Percentiles rank a stretch among this genome's conserved stretches.
Evolutionary conservation across 2,113 vertebrate species (phyloP).

Genomic region (Thomomys bottae): DNA sequence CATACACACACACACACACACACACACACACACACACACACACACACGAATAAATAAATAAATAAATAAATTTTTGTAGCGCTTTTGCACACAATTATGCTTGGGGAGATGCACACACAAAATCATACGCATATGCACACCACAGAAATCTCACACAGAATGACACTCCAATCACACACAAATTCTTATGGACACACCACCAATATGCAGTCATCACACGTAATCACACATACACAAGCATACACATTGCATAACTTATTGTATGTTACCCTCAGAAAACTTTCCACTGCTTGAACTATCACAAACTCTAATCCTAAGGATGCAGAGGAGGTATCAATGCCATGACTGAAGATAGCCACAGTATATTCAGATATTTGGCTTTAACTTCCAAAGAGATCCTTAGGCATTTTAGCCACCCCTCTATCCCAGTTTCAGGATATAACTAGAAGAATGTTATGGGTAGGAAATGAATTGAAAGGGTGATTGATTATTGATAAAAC

Average conservation of each 20-base stretch:
- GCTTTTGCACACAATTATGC: no score
- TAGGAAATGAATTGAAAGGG: neutral
- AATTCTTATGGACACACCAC: neutral
- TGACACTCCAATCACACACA: neutral
- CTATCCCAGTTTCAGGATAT: neutral
- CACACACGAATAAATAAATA: no score
- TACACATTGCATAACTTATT: neutral
- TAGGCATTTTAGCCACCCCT: neutral
- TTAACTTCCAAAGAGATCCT: neutral
- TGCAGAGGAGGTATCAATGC: neutral
- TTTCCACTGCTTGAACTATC: neutral
- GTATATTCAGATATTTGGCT: neutral
- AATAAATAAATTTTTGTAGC: no score
- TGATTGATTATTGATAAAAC: neutral
- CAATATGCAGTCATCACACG: no score
- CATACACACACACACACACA: neutral
- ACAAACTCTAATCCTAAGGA: neutral
- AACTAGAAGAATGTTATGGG: rapidly evolving
- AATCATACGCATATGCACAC: neutral
- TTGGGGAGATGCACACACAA: no score
- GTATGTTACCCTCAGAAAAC: neutral
- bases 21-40: neutral
- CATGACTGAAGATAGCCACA: neutral
- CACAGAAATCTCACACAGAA: neutral
- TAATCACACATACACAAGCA: neutral